Base-by-base conservation (phyloP, 2,888 invertebrate species). In the Hirtodrosophila trivittata region DNA sequence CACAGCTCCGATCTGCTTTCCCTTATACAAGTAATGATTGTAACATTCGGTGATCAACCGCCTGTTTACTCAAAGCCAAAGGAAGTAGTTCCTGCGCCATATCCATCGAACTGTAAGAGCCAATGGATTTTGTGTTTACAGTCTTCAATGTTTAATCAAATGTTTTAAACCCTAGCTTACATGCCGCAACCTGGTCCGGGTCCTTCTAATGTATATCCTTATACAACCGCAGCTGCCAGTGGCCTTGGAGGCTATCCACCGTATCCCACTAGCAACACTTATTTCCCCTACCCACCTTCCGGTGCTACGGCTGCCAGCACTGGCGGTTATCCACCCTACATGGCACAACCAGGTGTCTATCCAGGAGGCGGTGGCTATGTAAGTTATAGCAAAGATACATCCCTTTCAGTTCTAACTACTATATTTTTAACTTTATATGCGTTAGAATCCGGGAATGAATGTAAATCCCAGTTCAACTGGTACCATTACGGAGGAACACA, bases 401-500 rank as follows among this genome's bases (percentile, higher is more conserved):
- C n/a, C 7, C 9, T 59, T 32, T 30, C 25, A 57, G 12, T n/a
- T 33, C 3, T 18, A 0, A 3, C 28, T 13, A 3, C 21, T 10
- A n/a, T 18, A 4, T 4, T 25, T 3, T 3, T 25, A 25, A 4
- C 25, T 25, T n/a, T n/a, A n/a, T 25, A 6, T 25, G 3, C 6
- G 26, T 18, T 38, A 90, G 90, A 89, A 88, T 58, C 72, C 90
- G 12, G 51, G 55, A 3, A 88, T 65, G 10, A 90, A 92, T 80
- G 89, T 91, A 5, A 64, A 39, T 47, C 28, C 71, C 12, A 92
- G 92, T 50, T 92, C 93, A 56, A 92, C 91, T 26, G 96, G 96
- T 13, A 97, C 97, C n/a, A 97, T 98, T 57, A 96, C 97, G 42
- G 97, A 98, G 83, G 97, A 98, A 88, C 98, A 98, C 89, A 97